Percentiles rank a stretch among this genome's conserved stretches.
Conservation (phyloP, 2,888 invertebrate genomes). For the Cetonia aurata region DNA sequence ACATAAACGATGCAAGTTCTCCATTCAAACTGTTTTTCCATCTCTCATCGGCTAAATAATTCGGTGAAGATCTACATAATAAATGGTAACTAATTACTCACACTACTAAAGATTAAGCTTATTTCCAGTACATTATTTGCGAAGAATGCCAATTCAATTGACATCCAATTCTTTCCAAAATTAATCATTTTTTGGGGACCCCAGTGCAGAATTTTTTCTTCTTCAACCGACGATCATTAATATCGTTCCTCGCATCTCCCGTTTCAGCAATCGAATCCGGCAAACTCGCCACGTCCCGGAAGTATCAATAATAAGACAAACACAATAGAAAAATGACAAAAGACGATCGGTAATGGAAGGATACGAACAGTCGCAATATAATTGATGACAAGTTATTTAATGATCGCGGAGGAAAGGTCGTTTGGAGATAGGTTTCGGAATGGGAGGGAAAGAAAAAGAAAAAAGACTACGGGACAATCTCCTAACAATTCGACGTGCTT, state of each 20-base stretch:
- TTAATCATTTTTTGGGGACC: not conserved
- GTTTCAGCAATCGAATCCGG: constrained; percentile 1
- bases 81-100: too few relatives aligned
- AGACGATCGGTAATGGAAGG: constrained; percentile 36
- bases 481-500: not conserved
- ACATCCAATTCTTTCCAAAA: not conserved
- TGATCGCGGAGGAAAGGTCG: constrained; percentile 40
- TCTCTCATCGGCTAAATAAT: too few relatives aligned
- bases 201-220: not conserved
- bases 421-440: not conserved
- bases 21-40: too few relatives aligned
- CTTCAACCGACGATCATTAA: constrained; percentile 12
- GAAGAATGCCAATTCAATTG: not conserved
- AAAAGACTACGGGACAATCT: not conserved
- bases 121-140: not conserved
- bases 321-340: constrained; percentile 36
- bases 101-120: too few relatives aligned
- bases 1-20: too few relatives aligned
- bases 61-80: too few relatives aligned
- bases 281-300: constrained; percentile 13
- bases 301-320: constrained; percentile 3
- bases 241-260: not conserved
- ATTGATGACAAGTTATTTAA: constrained; percentile 52
- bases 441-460: constrained; percentile 2
- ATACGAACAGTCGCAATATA: constrained; percentile 38